phyloP scores from a whole-genome alignment of 1,140 invertebrate species.

The Cotesia glomerata region DNA sequence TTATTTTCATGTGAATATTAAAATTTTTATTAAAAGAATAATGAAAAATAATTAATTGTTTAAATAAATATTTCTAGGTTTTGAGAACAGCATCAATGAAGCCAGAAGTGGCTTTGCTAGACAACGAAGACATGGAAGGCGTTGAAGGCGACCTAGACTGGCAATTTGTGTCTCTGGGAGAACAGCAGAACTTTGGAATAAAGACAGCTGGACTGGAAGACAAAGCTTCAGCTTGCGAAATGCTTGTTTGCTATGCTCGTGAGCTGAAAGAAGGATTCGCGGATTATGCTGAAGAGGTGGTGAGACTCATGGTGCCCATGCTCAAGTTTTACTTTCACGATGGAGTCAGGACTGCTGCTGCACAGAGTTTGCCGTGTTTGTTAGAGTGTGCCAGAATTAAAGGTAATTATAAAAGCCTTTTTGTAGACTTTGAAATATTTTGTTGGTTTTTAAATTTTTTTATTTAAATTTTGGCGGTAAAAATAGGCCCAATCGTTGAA shows the following conservation, averaged over 20 bases:
- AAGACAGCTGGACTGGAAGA: constrained; percentile 94
- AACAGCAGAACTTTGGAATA: constrained; percentile 94
- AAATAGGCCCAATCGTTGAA: too few species aligned
- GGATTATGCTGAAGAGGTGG: constrained; percentile 92
- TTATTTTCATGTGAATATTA: too few species aligned
- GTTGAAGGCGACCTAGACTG: constrained; percentile 93
- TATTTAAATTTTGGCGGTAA: too few species aligned
- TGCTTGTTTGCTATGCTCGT: constrained; percentile 97
- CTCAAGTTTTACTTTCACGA: constrained; percentile 99
- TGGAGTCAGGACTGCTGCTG: constrained; percentile 88
- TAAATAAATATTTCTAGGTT: constrained; percentile 52
- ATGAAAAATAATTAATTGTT: too few species aligned
- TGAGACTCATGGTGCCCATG: constrained; percentile 94
- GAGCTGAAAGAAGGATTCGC: constrained; percentile 97
- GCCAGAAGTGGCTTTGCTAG: constrained; percentile 95
- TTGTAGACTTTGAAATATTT: too few species aligned
- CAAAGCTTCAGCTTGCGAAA: constrained; percentile 98
- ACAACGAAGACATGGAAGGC: constrained; percentile 88
- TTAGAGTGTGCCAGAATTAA: constrained; percentile 91
- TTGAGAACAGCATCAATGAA: constrained; percentile 94
- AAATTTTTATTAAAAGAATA: too few species aligned
- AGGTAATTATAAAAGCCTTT: constrained; percentile 59
- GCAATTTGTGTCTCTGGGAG: constrained; percentile 97
- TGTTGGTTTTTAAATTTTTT: too few species aligned
- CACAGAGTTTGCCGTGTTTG: constrained; percentile 92